Evolutionary conservation across 2,113 vertebrate species (phyloP).

Genomic region (Sinocyclocheilus grahami): DNA sequence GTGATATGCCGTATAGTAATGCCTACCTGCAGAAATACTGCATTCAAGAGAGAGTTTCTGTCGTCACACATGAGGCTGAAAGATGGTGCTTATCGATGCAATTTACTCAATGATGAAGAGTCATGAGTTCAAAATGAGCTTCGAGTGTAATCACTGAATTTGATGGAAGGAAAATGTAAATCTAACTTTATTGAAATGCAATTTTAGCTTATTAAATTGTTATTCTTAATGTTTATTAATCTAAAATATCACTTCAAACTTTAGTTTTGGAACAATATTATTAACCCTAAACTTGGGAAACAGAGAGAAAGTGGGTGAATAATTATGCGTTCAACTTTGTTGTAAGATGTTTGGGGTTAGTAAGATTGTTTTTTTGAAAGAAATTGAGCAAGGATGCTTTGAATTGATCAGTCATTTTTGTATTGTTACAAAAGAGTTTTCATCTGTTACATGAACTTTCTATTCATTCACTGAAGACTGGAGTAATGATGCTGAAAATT

Average conservation of each 20-base stretch:
- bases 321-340: neutral
- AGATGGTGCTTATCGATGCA: neutral
- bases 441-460: neutral
- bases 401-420: neutral
- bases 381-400: neutral
- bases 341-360: neutral
- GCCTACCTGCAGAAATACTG: conserved; percentile 12
- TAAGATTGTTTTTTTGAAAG: neutral
- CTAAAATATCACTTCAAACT: neutral
- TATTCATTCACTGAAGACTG: neutral
- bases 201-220: neutral
- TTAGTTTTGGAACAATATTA: neutral
- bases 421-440: too few species aligned
- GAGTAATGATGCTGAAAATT: neutral
- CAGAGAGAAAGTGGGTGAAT: neutral
- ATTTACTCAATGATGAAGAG: neutral
- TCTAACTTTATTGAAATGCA: neutral
- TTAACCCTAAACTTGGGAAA: neutral
- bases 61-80: neutral
- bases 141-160: neutral
- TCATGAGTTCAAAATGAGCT: neutral
- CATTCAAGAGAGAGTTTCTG: neutral
- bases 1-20: conserved; percentile 4
- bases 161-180: neutral
- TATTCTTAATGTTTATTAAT: neutral